Evolutionary conservation across 2,113 vertebrate genomes (phyloP), one percentile per base, ranked within the genome.

Genomic region (Ophthalmolycus amberensis): DNA sequence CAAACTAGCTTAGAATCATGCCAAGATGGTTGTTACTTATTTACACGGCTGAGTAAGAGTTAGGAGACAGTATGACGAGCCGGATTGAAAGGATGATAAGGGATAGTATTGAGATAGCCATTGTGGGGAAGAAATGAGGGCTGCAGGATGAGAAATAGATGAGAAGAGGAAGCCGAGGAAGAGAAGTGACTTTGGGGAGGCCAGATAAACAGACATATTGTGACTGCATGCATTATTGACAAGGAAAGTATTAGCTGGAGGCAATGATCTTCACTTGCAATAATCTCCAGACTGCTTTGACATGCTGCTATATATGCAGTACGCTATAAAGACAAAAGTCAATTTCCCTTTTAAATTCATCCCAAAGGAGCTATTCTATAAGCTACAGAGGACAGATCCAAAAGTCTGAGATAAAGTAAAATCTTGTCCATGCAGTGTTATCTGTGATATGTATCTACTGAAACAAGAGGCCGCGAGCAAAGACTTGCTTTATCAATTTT

Each of bases 211-310:
- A 83, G 79, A 77, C 40, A 1, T 82, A 83, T 75, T 80, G 79
- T 87, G 82, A 74, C 86, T 87, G 86, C 75, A 90, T 93, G 85
- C 77, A 93, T 93, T 94, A 91, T 91, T 93, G 91, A 92, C 84
- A 84, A 83, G 74, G 18, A 38, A 85, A 84, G 88, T 88, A 90
- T 90, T 85, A 83, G 74, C 81, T 84, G 32, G 65, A 77, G 89
- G 85, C 75, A 75, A 80, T 54, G 38, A 48, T 90, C 85, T 67
- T 75, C 77, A 66, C 22, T 78, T 77, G 68, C 70, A 83, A 91
- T 91, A 73, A 86, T 81, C 74, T 83, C 68, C 79, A 72, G 74
- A 71, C 78, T 79, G 52, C 60, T 82, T 52, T 91, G 85, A 88
- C 64, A 78, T n/a, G 65, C 71, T 60, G 88, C 82, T 84, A 9